A percentile compares a stretch with the other conserved stretches of the same genome.
These are phyloP conservation scores for Sycobia sp. DNA, from an alignment of 1,140 invertebrate species.

Conservation along the genomic window DNA sequence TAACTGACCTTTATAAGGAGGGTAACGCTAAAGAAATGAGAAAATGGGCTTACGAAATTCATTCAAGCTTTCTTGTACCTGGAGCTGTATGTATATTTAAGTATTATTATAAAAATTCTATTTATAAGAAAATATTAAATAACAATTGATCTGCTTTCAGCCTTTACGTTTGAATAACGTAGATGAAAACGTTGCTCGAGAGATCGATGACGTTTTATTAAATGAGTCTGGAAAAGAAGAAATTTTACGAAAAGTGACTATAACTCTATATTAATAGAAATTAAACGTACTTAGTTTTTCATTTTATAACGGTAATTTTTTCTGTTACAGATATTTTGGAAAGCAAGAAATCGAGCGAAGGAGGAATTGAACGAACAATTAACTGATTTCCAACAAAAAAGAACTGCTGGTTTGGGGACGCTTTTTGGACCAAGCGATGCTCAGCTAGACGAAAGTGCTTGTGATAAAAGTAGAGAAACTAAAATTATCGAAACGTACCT, in stretches of 20 bases:
- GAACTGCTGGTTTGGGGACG: conserved; percentile 85
- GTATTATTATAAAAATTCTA: conserved; percentile 23
- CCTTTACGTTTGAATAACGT: conserved; percentile 82
- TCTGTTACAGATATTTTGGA: conserved; percentile 74
- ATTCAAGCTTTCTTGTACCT: conserved; percentile 93
- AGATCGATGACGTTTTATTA: conserved; percentile 84
- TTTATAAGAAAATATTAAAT: neutral
- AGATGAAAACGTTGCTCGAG: conserved; percentile 84
- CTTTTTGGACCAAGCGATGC: conserved; percentile 88
- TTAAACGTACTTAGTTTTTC: no score
- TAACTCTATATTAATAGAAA: conserved; percentile 20
- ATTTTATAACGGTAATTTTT: no score
- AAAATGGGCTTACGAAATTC: conserved; percentile 97
- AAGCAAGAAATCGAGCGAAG: conserved; percentile 81
- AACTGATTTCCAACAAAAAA: conserved; percentile 87
- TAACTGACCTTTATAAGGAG: conserved; percentile 84
- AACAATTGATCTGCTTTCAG: conserved; percentile 65
- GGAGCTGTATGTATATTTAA: conserved; percentile 69
- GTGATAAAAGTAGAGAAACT: conserved; percentile 80
- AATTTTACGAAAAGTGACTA: conserved; percentile 76
- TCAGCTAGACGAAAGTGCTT: conserved; percentile 78
- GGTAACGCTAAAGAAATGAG: conserved; percentile 87
- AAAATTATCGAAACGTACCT: conserved; percentile 77
- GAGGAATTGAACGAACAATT: conserved; percentile 86
- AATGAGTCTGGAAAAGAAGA: conserved; percentile 88